Conservation (phyloP, 2,888 invertebrate species). For the Idaea biselata region DNA sequence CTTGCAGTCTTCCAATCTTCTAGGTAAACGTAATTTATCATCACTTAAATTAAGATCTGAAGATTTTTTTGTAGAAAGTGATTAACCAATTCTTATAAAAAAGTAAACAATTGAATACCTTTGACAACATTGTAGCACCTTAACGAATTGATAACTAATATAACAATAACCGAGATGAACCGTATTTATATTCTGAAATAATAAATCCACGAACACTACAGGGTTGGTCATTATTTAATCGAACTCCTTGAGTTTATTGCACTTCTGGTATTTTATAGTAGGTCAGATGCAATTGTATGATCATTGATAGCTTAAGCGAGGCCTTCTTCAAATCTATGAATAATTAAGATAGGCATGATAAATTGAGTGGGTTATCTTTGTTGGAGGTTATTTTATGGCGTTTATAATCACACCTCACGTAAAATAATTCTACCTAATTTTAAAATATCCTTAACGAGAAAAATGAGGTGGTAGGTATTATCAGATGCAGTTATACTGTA, state of each 20-base stretch:
- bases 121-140: not conserved
- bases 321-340: not conserved
- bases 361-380: not conserved
- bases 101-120: not conserved
- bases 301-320: not conserved
- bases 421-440: too few species aligned
- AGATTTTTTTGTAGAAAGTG: too few species aligned
- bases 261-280: not conserved
- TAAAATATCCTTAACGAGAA: too few species aligned
- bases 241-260: constrained; percentile 1
- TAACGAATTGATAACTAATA: not conserved
- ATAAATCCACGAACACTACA: not conserved
- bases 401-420: not conserved
- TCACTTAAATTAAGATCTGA: too few species aligned
- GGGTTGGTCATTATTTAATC: not conserved
- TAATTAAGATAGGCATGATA: not conserved
- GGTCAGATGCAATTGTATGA: not conserved
- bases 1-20: too few species aligned
- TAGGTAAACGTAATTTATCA: too few species aligned
- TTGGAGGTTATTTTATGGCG: not conserved
- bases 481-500: too few species aligned
- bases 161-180: not conserved
- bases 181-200: not conserved
- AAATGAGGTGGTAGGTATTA: too few species aligned
- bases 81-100: too few species aligned